Evolutionary conservation across 2,888 invertebrate species (phyloP), one percentile per base, ranked within the genome.

Genomic region (Chouioia cunea): DNA sequence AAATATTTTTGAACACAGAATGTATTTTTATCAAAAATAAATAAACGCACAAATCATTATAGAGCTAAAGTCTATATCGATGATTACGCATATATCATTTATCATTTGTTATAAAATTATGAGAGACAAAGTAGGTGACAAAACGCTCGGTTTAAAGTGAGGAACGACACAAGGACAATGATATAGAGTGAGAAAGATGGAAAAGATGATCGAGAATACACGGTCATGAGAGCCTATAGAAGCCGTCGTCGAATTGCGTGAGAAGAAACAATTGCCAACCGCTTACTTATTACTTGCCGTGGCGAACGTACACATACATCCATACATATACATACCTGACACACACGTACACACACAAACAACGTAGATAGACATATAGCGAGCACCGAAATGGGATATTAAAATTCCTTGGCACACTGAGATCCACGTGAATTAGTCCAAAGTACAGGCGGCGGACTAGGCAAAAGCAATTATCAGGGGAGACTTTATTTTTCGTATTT

Each of bases 241-340:
- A 15, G 67, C 68, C 74, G 71, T 65, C 59, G 68, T 66, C 54
- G 68, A 75, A 73, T 77, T 72, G 76, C 76, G 76, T 77, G 76
- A 76, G 73, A 76, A 78, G 70, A 73, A 68, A 74, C 76, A 77
- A 77, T 78, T 74, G 73, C 73, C 74, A 44, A 47, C 27, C 16
- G 14, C 73, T 70, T 74, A 73, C 74, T 77, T 77, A 74, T 73
- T 76, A 76, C 77, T 77, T 77, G 76, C 77, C 75, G 74, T 58
- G 53, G 36, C 36, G 16, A 47, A 12, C 36, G 73, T 76, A 79
- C 77, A 77, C 77, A 76, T 75, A 78, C 47, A 52, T 15, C 10
- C 8, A 14, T 43, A 44, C 23, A 56, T 23, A 52, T 23, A 23
- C 18, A 14, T 20, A n/a, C 20, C 12, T 27, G 54, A 56, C 36